Conservation (phyloP, 1,140 invertebrate genomes). For the Zophobas atratus region DNA sequence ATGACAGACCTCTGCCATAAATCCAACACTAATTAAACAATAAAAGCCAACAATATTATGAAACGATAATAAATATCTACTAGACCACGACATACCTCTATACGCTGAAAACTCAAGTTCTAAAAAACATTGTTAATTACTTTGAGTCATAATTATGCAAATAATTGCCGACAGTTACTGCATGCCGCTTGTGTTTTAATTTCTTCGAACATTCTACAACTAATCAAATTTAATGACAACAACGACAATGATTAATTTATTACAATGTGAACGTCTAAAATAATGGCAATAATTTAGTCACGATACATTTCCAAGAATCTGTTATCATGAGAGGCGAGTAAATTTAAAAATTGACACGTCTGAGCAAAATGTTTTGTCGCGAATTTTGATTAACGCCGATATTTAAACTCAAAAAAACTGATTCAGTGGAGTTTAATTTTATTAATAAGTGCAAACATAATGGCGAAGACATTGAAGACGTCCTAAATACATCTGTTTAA, state of each 20-base stretch:
- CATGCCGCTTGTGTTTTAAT: slow-evolving; percentile 7
- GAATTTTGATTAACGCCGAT: too few species aligned
- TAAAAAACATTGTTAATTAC: background rate
- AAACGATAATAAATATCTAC: too few species aligned
- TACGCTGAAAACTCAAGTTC: background rate
- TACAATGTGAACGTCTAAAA: background rate
- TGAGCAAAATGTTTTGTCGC: too few species aligned
- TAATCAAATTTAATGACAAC: slow-evolving; percentile 15
- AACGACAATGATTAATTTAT: background rate
- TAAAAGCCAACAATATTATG: too few species aligned
- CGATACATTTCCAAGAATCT: background rate
- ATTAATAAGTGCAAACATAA: too few species aligned
- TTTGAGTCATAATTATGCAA: background rate
- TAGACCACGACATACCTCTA: too few species aligned
- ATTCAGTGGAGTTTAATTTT: background rate
- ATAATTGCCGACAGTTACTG: slow-evolving; percentile 3
- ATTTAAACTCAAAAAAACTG: background rate
- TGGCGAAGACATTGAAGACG: too few species aligned
- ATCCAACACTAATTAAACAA: too few species aligned
- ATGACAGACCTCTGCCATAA: too few species aligned
- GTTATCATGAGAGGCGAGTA: too few species aligned
- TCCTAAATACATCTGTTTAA: too few species aligned
- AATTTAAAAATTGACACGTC: too few species aligned
- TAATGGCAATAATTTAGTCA: background rate
- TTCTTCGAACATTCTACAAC: slow-evolving; percentile 2